Conservation (phyloP, 53 echinoderm and acorn worm genomes). For the Holothuria scabra region DNA sequence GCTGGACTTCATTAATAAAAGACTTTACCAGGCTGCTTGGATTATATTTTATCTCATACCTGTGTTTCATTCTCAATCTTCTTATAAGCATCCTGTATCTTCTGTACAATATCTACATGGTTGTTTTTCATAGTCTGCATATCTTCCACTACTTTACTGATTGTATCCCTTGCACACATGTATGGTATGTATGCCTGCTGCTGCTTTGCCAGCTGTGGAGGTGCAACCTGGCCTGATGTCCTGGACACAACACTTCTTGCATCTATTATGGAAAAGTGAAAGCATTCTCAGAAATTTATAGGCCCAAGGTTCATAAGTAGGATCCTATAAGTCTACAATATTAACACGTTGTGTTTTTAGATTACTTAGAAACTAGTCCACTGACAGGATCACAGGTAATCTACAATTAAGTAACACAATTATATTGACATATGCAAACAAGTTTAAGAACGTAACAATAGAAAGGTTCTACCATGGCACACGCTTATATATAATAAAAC, state of each 20-base stretch:
- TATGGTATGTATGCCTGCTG: constrained; percentile 97
- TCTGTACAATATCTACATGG: constrained; percentile 84
- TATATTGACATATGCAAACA: too few relatives aligned
- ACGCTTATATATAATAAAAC: too few relatives aligned
- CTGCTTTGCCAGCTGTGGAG: constrained; percentile 75
- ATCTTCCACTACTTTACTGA: constrained; percentile 90
- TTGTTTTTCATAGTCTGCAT: constrained; percentile 93
- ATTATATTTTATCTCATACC: constrained; percentile 49
- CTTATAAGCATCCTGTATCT: constrained; percentile 83
- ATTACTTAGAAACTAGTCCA: too few relatives aligned
- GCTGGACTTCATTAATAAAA: too few relatives aligned
- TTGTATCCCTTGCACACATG: constrained; percentile 83
- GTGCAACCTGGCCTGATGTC: constrained; percentile 57
- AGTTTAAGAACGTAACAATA: too few relatives aligned
- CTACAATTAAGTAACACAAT: too few relatives aligned
- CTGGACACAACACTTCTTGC: constrained; percentile 68
- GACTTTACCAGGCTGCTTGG: too few relatives aligned
- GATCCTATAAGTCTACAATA: too few relatives aligned
- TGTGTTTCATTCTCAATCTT: constrained; percentile 93
- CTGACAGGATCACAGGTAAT: too few relatives aligned
- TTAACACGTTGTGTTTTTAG: too few relatives aligned
- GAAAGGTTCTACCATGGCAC: too few relatives aligned
- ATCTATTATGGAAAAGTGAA: constrained; percentile 37
- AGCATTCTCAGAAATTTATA: neutral
- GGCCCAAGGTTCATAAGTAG: neutral